These are phyloP conservation scores for Reinhardtius hippoglossoides DNA, from an alignment of 2,113 vertebrate genomes.

Conservation along the genomic window DNA sequence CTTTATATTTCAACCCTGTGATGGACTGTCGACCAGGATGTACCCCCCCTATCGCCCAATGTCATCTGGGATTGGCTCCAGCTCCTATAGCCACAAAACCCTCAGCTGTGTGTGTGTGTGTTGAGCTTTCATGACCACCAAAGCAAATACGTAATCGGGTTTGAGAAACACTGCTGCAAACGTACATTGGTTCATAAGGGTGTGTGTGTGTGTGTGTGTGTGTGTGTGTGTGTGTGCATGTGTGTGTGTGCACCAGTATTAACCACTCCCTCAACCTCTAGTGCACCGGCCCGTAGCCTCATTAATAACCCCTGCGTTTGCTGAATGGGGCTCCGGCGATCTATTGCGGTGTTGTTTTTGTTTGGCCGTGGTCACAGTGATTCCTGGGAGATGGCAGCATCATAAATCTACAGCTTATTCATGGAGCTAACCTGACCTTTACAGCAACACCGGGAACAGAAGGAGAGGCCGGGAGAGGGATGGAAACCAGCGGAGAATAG, in stretches of 20 bases:
- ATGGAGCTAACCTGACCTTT: conserved; percentile 80
- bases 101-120: neutral
- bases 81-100: neutral
- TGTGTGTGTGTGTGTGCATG: conserved; percentile 2
- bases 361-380: conserved; percentile 73
- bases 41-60: neutral
- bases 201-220: neutral
- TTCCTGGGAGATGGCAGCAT: conserved; percentile 77
- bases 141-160: neutral
- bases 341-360: conserved; percentile 73
- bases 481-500: conserved; percentile 33
- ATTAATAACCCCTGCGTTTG: conserved; percentile 78
- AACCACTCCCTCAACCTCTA: conserved; percentile 62
- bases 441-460: conserved; percentile 55
- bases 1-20: neutral
- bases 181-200: too few species aligned
- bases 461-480: conserved; percentile 33
- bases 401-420: conserved; percentile 83
- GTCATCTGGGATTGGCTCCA: neutral
- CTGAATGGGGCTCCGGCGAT: conserved; percentile 68
- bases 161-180: neutral
- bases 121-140: neutral
- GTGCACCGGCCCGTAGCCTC: conserved; percentile 60
- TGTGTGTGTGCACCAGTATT: conserved; percentile 12
- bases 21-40: neutral